A percentile compares a stretch with the other conserved stretches of the same genome.
Conservation (phyloP, 2,888 invertebrate genomes). For the Galerucella pusilla region DNA sequence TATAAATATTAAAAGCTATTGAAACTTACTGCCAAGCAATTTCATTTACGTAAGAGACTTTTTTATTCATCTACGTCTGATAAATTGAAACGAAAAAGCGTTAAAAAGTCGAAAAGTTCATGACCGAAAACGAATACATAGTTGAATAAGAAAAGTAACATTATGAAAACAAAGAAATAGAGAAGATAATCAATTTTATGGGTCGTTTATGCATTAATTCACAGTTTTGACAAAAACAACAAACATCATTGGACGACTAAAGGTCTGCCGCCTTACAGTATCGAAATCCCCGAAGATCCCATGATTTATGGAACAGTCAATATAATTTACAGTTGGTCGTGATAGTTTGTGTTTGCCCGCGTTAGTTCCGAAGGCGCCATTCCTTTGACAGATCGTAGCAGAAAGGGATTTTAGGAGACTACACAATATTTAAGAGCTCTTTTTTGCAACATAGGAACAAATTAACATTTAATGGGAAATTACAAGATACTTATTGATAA, state of each 20-base stretch:
- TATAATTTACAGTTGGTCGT: conserved; percentile 36
- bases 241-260: conserved; percentile 8
- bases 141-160: not conserved
- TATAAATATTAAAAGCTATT: conserved; percentile 17
- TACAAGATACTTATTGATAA: too few species aligned
- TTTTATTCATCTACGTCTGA: not conserved
- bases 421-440: not conserved
- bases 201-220: not conserved
- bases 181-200: not conserved
- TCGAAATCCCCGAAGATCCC: conserved; percentile 36
- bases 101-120: not conserved
- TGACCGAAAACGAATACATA: not conserved
- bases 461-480: too few species aligned
- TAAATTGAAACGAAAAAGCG: not conserved
- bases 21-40: not conserved
- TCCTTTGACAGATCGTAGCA: conserved; percentile 8
- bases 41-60: not conserved
- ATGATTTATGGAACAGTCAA: conserved; percentile 40
- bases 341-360: conserved; percentile 32
- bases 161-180: not conserved
- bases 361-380: not conserved
- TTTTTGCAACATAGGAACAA: not conserved
- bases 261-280: conserved; percentile 27
- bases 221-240: conserved; percentile 14
- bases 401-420: not conserved